Conservation (phyloP, 2,888 invertebrate genomes). For the Latrodectus elegans region DNA sequence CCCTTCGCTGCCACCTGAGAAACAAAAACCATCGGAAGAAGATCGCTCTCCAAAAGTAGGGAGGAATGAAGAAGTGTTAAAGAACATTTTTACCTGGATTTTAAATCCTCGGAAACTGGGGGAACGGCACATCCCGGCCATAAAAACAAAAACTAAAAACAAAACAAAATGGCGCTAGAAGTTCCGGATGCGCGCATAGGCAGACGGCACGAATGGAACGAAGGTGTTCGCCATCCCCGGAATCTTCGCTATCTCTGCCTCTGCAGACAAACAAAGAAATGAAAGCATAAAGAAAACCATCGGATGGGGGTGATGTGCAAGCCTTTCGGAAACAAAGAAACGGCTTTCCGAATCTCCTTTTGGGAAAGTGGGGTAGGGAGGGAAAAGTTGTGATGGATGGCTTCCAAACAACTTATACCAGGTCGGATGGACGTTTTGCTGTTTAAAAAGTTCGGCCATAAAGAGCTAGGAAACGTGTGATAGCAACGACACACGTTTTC, state of each 20-base stretch:
- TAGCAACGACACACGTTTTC: too few relatives aligned
- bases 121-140: not conserved
- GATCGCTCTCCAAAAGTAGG: not conserved
- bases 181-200: not conserved
- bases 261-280: not conserved
- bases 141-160: not conserved
- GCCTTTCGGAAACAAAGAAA: slow-evolving; percentile 34
- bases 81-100: not conserved
- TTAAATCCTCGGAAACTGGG: not conserved
- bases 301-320: slow-evolving; percentile 15
- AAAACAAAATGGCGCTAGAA: not conserved
- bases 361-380: not conserved
- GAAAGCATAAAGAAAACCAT: slow-evolving; percentile 12
- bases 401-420: not conserved
- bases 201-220: not conserved
- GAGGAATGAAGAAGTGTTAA: slow-evolving; percentile 2
- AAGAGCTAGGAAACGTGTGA: too few relatives aligned
- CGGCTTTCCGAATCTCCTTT: not conserved
- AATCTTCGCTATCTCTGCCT: not conserved
- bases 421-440: too few relatives aligned
- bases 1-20: too few relatives aligned
- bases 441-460: too few relatives aligned
- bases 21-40: not conserved
- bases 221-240: not conserved
- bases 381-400: not conserved